Base-by-base conservation (phyloP, 2,888 invertebrate species). In the Dicyrtoma fusca region DNA sequence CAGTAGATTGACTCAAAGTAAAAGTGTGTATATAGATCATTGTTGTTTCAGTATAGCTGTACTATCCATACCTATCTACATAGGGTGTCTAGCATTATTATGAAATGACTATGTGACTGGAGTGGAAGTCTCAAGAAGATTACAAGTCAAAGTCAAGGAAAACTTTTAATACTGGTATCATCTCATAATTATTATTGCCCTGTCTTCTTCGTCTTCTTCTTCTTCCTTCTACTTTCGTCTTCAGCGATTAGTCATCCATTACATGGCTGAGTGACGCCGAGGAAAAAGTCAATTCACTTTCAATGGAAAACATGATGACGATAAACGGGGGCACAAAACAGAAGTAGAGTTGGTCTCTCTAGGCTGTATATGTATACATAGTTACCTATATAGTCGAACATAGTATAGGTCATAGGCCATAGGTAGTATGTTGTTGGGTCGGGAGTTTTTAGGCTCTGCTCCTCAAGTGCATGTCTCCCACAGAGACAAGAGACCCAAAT, bases 231-330 rank as follows among this genome's bases (percentile, higher is more conserved):
- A 19, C 44, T 23, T 44, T n/a, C 17, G 6, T 49, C 49, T n/a
- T 49, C 49, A 49, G n/a, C n/a, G 49, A 49, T 19, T n/a, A 19
- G 49, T 53, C 53, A 68, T 68, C 57, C 13, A 23, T 68, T 55
- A 44, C 23, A 55, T 25, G 57, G 57, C 45, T 68, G 68, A 68
- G 68, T 68, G 68, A 59, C 57, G 42, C 34, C 5, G 45, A 62
- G 21, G 44, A 23, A 47, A 23, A 53, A 65, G 65, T 66, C 66
- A 66, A 66, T 66, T 66, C 47, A n/a, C 21, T 64, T 64, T 64
- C 64, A 64, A 64, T 64, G 21, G 49, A 11, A 17, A 66, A 25
- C 25, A 44, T 11, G 4, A 8, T 11, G 26, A 23, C 57, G 23
- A 25, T 57, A 26, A 57, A 14, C 17, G 14, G 49, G 21, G 44